Evolutionary conservation across 2,113 vertebrate species (phyloP).

Genomic region (Scatophagus argus): DNA sequence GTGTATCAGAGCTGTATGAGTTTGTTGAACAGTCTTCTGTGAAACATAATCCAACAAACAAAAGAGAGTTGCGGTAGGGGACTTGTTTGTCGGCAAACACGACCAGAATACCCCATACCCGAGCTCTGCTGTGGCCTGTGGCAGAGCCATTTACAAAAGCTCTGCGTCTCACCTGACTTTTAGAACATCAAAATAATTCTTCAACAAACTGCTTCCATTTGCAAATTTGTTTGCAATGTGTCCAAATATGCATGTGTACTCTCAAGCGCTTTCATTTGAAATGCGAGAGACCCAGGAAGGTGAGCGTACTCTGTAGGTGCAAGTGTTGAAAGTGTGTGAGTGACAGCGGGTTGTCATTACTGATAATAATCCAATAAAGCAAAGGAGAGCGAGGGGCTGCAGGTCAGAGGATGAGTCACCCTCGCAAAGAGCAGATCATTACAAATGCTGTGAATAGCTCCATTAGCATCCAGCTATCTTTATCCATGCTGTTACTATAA

Average conservation of each 20-base stretch:
- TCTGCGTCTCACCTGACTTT: not conserved
- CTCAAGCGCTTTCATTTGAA: not conserved
- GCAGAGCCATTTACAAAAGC: not conserved
- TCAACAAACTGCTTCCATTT: not conserved
- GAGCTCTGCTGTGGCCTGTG: not conserved
- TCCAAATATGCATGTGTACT: not conserved
- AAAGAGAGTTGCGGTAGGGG: too few species aligned
- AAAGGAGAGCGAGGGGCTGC: not conserved
- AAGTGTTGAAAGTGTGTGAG: not conserved
- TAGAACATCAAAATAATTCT: not conserved
- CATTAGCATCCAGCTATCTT: not conserved
- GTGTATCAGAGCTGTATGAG: not conserved
- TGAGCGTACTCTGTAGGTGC: not conserved
- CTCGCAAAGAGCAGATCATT: not conserved
- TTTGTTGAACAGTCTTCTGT: not conserved
- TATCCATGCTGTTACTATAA: not conserved
- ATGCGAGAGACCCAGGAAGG: not conserved
- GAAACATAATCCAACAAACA: not conserved
- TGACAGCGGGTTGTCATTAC: slow-evolving; percentile 16
- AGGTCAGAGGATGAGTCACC: slow-evolving; percentile 46
- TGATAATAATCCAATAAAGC: slow-evolving; percentile 37
- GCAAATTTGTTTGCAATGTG: not conserved
- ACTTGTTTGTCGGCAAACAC: not conserved
- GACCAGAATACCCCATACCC: not conserved
- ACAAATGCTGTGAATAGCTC: not conserved